Evolutionary conservation across 2,797 vertebrate species (phyloP).

Genomic region (Sciurus carolinensis): DNA sequence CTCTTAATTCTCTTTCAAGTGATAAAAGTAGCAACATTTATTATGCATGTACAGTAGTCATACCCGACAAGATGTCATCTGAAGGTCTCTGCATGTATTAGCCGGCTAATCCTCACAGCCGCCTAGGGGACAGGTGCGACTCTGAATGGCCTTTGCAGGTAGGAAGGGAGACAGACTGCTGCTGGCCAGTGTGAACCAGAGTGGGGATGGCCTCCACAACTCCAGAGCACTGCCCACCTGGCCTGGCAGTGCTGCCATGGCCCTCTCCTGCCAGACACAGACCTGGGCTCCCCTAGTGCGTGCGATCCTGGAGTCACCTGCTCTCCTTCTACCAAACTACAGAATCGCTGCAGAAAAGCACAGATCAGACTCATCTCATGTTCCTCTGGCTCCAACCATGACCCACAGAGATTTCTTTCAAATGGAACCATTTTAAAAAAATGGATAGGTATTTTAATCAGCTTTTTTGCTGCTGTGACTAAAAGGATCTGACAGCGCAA

Average conservation of each 20-base stretch:
- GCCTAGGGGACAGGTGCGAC: not conserved
- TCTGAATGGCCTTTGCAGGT: not conserved
- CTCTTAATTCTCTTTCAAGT: not conserved
- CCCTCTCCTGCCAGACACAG: fast-evolving
- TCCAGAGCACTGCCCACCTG: no score
- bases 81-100: not conserved
- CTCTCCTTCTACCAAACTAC: not conserved
- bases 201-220: fast-evolving
- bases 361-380: not conserved
- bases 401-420: not conserved
- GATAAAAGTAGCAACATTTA: not conserved
- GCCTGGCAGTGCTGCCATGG: fast-evolving
- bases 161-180: not conserved
- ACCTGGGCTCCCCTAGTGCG: no score
- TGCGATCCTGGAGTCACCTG: not conserved
- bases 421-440: not conserved
- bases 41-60: no score
- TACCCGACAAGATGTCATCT: not conserved
- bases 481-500: no score
- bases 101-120: not conserved
- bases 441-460: not conserved
- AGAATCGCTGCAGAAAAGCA: not conserved
- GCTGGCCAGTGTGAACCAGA: no score
- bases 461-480: no score
- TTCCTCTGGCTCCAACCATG: not conserved